Conservation (phyloP, 2,888 invertebrate species). For the Lasioglossum zephyrum region DNA sequence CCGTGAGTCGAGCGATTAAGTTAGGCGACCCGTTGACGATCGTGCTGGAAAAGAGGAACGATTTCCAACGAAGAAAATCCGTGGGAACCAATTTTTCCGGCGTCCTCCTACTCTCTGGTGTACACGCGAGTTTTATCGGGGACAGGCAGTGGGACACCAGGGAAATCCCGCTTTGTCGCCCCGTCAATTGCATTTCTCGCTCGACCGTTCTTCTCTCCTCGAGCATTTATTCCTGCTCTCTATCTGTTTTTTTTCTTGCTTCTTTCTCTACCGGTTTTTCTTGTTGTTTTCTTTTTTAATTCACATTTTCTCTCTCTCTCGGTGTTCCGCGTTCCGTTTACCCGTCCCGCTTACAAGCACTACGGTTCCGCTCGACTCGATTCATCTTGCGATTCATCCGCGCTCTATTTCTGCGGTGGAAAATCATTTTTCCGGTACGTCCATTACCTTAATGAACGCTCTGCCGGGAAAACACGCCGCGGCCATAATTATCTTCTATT, state of each 20-base stretch:
- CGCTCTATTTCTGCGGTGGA: slow-evolving; percentile 48
- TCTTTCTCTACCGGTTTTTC: not conserved
- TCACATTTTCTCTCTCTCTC: not conserved
- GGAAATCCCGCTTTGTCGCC: slow-evolving; percentile 48
- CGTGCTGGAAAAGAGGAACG: not conserved
- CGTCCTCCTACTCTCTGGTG: not conserved
- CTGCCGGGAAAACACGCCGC: not conserved
- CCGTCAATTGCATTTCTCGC: slow-evolving; percentile 52
- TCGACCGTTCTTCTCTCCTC: slow-evolving; percentile 30
- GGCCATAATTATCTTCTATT: slow-evolving; percentile 41
- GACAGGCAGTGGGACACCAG: slow-evolving; percentile 45
- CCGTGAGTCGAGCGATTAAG: slow-evolving; percentile 13
- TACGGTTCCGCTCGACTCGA: slow-evolving; percentile 14
- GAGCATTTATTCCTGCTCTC: slow-evolving; percentile 33
- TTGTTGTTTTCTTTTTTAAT: not conserved
- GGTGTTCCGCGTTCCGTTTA: not conserved
- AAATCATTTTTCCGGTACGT: slow-evolving; percentile 64
- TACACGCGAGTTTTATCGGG: slow-evolving; percentile 32
- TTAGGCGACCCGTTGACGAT: not conserved
- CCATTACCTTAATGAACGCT: slow-evolving; percentile 78
- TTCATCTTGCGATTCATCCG: slow-evolving; percentile 43
- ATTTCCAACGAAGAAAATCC: slow-evolving; percentile 20
- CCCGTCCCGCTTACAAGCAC: not conserved
- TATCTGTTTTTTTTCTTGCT: slow-evolving; percentile 23
- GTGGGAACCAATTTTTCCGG: not conserved